Evolutionary conservation across 2,797 vertebrate species (phyloP), one percentile per base, ranked within the genome.

Genomic region (Bucorvus abyssinicus): DNA sequence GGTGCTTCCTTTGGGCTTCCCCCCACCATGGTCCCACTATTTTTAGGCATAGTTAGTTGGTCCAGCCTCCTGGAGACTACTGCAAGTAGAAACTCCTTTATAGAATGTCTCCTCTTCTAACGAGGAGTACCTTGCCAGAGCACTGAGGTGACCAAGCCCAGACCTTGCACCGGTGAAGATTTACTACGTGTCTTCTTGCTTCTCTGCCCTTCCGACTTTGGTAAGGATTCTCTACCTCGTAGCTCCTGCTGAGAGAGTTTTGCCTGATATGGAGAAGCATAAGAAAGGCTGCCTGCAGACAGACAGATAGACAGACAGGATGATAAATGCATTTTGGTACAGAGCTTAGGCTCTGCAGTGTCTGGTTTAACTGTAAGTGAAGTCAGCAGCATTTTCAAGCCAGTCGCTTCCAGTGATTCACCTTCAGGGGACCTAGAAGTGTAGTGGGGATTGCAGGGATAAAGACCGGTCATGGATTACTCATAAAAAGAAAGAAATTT

Each of bases 401-500:
- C 24, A 63, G 50, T 87, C 17, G 1, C 75, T 97, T 96, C 57
- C 60, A 90, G 34, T 56, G 64, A 85, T 87, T 96, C 84, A 90
- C 76, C 84, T 95, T 94, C 53, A 59, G 59, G 36, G 86, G 29
- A 78, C 70, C 23, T 60, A 75, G 61, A 90, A 84, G 8, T 55
- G 27, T 75, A 64, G 69, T 34, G 70, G n/a, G 27, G 38, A 86
- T 75, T 93, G 87, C 65, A 68, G 14, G 38, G 49, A 40, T 90
- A 50, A 95, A 93, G 90, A 21, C 15, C 78, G 59, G 74, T 65
- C 87, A 73, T 65, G 80, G 73, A 89, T 81, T 94, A 95, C 57
- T 92, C 86, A 85, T 60, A 84, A 94, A 95, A 94, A 94, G 44
- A 76, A 88, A 93, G 36, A 84, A 47, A 87, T 77, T 89, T 94